phyloP scores from a whole-genome alignment of 2,113 vertebrate genomes.

The Erpornis zantholeuca region DNA sequence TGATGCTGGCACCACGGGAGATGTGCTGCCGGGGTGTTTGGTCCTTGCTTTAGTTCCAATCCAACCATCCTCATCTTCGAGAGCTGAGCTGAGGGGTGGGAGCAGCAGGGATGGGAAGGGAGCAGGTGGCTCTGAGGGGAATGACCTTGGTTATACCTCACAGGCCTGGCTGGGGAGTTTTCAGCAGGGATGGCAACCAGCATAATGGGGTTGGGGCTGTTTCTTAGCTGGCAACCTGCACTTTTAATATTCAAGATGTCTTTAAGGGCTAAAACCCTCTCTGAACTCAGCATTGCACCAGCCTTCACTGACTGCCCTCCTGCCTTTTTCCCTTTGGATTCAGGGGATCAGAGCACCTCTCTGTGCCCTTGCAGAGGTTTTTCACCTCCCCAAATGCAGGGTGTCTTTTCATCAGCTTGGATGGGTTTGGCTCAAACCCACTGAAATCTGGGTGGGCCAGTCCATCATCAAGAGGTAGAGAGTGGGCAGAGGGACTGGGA shows the following conservation, averaged over 20 bases:
- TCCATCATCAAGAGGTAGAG: not conserved
- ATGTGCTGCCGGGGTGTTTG: not conserved
- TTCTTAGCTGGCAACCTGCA: not conserved
- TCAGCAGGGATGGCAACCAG: not conserved
- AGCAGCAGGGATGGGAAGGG: not conserved
- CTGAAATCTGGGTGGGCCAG: not conserved
- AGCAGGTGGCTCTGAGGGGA: fast-evolving
- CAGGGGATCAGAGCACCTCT: not conserved
- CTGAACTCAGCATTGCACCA: not conserved
- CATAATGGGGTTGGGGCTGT: not conserved
- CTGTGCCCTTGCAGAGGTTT: not conserved
- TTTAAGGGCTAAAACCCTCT: not conserved
- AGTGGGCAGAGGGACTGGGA: not conserved
- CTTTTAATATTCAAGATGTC: not conserved
- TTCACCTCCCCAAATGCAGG: not conserved
- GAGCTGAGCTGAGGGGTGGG: not conserved
- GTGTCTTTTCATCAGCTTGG: not conserved
- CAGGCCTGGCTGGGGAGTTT: not conserved
- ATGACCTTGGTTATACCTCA: not conserved
- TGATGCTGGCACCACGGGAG: not conserved
- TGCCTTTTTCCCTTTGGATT: not conserved
- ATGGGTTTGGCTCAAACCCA: not conserved
- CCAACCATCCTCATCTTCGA: fast-evolving
- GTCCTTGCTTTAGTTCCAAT: not conserved
- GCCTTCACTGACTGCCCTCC: not conserved